Base-by-base conservation (phyloP, 2,888 invertebrate species). In the Miltochrista miniata region DNA sequence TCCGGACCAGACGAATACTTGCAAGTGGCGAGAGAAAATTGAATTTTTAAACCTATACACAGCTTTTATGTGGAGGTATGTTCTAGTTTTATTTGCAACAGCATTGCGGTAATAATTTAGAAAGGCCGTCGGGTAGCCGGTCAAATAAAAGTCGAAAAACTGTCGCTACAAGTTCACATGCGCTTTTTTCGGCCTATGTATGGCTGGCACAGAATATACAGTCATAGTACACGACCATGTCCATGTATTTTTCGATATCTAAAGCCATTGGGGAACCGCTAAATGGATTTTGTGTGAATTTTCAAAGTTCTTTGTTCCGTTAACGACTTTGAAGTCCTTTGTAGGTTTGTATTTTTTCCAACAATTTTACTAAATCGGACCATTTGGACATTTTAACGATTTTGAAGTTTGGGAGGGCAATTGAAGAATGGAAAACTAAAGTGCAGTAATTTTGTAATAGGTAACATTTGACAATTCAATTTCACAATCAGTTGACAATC, bases 51-150 rank as follows among this genome's bases (percentile, higher is more conserved):
- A 74, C 60, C 73, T 70, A 70, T 70, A 72, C 62, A 68, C 61
- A 57, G 70, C 64, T 72, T 75, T 74, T 72, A 71, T 65, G 64
- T 52, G 43, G 43, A 60, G 42, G 56, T 63, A 58, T 61, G 51
- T 59, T 63, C 63, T 68, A 72, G 72, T 71, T 75, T 74, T 74
- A 69, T 76, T 75, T 68, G 57, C 56, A 60, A 71, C 76, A 75
- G 77, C 76, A 74, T 74, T 66, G 72, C 68, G 59, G 78, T 74
- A 76, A 79, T 79, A 79, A 77, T 79, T 79, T 76, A 77, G 70
- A 61, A 46, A 49, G 53, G 49, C 59, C 56, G 59, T 53, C 66
- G 61, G 60, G 51, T 45, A 52, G 51, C 51, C 52, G 57, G 31
- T 58, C 65, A 56, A 64, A 62, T 64, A 68, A 66, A 66, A 64